These are phyloP conservation scores for Helogale parvula DNA, from an alignment of 2,113 vertebrate species.

Conservation along the genomic window DNA sequence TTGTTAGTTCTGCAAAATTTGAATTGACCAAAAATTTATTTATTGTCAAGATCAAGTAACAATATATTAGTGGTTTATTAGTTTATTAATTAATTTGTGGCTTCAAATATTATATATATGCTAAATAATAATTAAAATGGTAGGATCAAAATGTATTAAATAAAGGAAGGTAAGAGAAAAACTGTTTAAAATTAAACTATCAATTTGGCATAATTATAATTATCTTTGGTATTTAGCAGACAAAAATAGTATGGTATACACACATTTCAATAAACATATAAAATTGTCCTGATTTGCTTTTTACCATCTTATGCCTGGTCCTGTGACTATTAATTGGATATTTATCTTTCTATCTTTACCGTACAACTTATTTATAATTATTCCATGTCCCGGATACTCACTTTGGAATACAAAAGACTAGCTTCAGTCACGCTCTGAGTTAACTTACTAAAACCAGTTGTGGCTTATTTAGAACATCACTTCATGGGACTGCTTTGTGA, in stretches of 20 bases:
- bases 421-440: background rate
- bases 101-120: background rate
- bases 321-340: background rate
- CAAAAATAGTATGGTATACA: background rate
- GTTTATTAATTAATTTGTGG: constrained; percentile 7
- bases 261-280: background rate
- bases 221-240: background rate
- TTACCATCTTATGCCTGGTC: background rate
- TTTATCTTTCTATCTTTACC: constrained; percentile 32
- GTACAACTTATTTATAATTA: background rate
- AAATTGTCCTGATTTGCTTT: background rate
- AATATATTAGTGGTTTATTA: background rate
- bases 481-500: background rate
- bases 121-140: constrained; percentile 45
- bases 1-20: constrained; percentile 44
- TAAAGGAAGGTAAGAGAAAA: constrained; percentile 1
- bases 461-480: background rate
- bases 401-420: background rate
- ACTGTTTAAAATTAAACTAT: background rate
- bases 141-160: constrained; percentile 24
- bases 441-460: background rate
- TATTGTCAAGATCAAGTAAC: background rate
- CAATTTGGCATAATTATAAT: background rate
- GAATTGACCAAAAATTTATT: background rate
- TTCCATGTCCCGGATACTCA: background rate